Percentiles rank a stretch among this genome's conserved stretches.
Evolutionary conservation across 2,113 vertebrate species (phyloP).

Genomic region (Hepsetus odoe): DNA sequence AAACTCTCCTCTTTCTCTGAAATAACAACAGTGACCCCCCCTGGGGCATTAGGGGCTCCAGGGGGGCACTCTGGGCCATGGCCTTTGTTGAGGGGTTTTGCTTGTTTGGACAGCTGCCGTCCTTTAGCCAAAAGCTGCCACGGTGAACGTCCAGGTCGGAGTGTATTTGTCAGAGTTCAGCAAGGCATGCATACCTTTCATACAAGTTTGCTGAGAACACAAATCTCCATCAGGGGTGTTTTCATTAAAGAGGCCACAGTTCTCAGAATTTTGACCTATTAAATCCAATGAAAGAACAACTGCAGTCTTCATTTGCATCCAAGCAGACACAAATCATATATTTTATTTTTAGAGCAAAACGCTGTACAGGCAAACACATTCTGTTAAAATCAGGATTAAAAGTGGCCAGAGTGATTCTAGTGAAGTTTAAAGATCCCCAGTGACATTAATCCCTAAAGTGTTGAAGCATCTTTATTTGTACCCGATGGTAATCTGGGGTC

Average conservation of each 20-base stretch:
- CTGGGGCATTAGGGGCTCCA: constrained; percentile 27
- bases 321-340: no score
- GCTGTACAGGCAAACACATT: no score
- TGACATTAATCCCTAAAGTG: no score
- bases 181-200: constrained; percentile 58
- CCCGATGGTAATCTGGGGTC: no score
- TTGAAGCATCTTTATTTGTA: no score
- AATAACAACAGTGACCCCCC: constrained; percentile 1
- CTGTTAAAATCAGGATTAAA: no score
- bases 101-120: constrained; percentile 76
- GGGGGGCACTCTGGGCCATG: neutral
- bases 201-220: constrained; percentile 58
- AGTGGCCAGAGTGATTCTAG: no score
- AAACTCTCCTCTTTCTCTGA: neutral
- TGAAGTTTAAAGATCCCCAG: no score
- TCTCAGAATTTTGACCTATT: neutral
- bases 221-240: constrained; percentile 10
- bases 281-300: neutral
- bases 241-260: constrained; percentile 6
- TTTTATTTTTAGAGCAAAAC: no score
- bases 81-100: constrained; percentile 40
- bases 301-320: neutral
- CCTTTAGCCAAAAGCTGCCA: constrained; percentile 47
- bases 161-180: constrained; percentile 58
- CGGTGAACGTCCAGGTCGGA: constrained; percentile 55